Evolutionary conservation across 64 coral and sea anemone species (phyloP).

Genomic region (Acropora tenuis): DNA sequence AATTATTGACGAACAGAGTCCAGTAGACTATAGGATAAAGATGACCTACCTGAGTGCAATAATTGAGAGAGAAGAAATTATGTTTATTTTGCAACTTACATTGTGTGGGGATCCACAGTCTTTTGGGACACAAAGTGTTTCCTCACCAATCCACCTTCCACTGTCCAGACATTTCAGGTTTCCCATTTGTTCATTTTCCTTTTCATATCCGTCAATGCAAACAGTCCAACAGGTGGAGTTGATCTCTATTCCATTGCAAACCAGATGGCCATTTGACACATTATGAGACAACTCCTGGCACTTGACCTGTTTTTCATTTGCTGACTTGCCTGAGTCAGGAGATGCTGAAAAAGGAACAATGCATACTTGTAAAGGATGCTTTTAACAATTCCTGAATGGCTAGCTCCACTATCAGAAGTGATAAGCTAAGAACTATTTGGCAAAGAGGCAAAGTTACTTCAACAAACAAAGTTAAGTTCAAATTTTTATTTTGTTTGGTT

Average conservation of each 20-base stretch:
- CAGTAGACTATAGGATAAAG: no score
- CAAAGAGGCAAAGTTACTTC: no score
- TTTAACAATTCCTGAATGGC: not conserved
- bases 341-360: not conserved
- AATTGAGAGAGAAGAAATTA: no score
- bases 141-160: slow-evolving; percentile 9
- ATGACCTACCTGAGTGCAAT: no score
- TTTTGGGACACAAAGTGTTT: slow-evolving; percentile 13
- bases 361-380: not conserved
- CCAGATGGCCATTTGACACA: slow-evolving; percentile 1
- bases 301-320: not conserved
- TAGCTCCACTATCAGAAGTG: no score
- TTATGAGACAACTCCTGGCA: not conserved
- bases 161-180: not conserved
- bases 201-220: slow-evolving; percentile 26
- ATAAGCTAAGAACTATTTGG: no score
- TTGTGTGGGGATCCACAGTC: not conserved
- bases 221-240: slow-evolving; percentile 29
- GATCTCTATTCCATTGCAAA: slow-evolving; percentile 20
- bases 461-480: no score
- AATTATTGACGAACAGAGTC: no score
- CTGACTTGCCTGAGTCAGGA: not conserved
- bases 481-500: no score
- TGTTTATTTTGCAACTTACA: not conserved
- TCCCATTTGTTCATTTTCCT: not conserved